Evolutionary conservation across 1,140 invertebrate species (phyloP).

Genomic region (Dendroctonus valens): DNA sequence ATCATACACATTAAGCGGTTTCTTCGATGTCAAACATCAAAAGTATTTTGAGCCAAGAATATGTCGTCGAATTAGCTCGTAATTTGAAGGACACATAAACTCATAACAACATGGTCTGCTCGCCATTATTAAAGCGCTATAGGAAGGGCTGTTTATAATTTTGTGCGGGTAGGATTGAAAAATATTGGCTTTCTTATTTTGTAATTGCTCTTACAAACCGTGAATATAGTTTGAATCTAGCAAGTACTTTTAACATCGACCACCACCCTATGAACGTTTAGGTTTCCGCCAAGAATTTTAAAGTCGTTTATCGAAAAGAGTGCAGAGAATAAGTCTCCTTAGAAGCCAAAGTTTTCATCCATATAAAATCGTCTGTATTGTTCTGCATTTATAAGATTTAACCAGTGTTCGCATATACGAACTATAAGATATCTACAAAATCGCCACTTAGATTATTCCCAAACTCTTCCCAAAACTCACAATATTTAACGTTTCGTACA

Average conservation of each 20-base stretch:
- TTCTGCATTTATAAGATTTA: no score
- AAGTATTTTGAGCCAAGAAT: no score
- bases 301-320: constrained; percentile 39
- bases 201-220: constrained; percentile 31
- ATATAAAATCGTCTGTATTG: no score
- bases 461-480: constrained; percentile 34
- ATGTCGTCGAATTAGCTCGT: no score
- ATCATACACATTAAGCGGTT: no score
- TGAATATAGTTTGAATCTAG: no score
- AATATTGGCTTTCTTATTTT: constrained; percentile 39
- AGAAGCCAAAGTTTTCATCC: constrained; percentile 79
- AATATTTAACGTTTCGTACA: no score
- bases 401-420: constrained; percentile 44
- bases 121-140: constrained; percentile 37
- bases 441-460: constrained; percentile 22
- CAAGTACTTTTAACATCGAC: no score
- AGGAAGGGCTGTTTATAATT: constrained; percentile 34
- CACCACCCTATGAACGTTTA: constrained; percentile 16
- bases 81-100: no score
- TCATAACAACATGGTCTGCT: constrained; percentile 41
- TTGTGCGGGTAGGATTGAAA: constrained; percentile 37
- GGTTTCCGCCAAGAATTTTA: constrained; percentile 33
- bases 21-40: no score
- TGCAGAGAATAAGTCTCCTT: constrained; percentile 57
- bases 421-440: constrained; percentile 30